Evolutionary conservation across 2,888 invertebrate genomes (phyloP), one percentile per base, ranked within the genome.

Genomic region (Sericinus montela): DNA sequence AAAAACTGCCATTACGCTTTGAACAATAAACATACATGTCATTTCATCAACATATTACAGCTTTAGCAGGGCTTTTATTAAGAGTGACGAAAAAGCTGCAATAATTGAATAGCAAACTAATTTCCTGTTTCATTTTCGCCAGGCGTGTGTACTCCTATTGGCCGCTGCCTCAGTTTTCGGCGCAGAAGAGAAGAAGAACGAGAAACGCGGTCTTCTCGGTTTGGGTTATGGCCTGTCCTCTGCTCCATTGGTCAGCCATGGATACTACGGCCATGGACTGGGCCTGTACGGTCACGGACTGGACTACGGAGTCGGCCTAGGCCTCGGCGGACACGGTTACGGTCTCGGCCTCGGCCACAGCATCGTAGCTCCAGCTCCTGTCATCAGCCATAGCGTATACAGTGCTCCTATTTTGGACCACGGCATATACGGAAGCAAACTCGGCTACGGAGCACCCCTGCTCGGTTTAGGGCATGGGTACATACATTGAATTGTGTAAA

Each of bases 181-280:
- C 54, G 82, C 73, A 1, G 87, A 84, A 36, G 86, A 88, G 67
- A 86, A 86, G 70, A 86, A 86, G 68, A 78, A 72, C 47, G 85
- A 87, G 67, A 86, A 88, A 62, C 75, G 89, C 1, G 88, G 84
- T 53, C 76, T 89, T 56, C 72, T 90, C 52, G 88, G 85, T 30
- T 79, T 88, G 57, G 85, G 87, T 56, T 87, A 79, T 63, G 62
- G 63, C 3, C 51, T 66, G 7, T 57, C 54, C 45, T 48, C 57
- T 52, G 59, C 55, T 53, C 51, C 61, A 55, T 36, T 57, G 58
- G 51, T 60, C 37, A 23, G 46, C 35, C 47, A 49, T 29, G 56
- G 55, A 6, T 48, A 46, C 43, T 65, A 72, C 56, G 78, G 75
- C 4, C 62, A 71, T 10, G 72, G 75, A 19, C 58, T 69, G 45